phyloP scores from a whole-genome alignment of 1,140 invertebrate genomes.

The Aphelenchoides fujianensis region DNA sequence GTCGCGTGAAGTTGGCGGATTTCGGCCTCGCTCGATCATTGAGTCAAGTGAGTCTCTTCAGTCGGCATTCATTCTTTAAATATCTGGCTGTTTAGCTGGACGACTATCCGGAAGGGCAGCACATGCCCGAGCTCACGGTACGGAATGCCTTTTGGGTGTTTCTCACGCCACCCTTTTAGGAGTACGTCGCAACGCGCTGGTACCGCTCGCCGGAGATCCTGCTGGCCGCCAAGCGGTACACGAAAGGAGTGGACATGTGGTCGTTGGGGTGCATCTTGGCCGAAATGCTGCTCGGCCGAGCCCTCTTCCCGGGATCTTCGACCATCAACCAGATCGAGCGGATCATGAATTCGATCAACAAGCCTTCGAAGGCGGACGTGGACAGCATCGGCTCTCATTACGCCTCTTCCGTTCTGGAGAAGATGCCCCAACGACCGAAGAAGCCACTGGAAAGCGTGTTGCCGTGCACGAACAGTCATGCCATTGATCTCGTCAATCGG shows the following conservation, averaged over 20 bases:
- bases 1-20: constrained; percentile 77
- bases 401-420: constrained; percentile 67
- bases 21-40: constrained; percentile 89
- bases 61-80: too few relatives aligned
- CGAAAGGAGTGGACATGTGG: constrained; percentile 97
- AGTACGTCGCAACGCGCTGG: constrained; percentile 68
- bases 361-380: constrained; percentile 69
- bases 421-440: constrained; percentile 64
- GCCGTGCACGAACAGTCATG: constrained; percentile 68
- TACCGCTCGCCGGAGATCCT: constrained; percentile 73
- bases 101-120: constrained; percentile 68
- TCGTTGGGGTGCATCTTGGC: constrained; percentile 91
- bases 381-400: constrained; percentile 67
- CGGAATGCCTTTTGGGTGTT: constrained; percentile 4
- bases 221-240: constrained; percentile 82
- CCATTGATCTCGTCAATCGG: constrained; percentile 75
- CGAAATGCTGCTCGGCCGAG: constrained; percentile 95
- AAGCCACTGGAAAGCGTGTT: constrained; percentile 71
- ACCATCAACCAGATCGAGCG: constrained; percentile 89
- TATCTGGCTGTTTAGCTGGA: constrained; percentile 64
- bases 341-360: constrained; percentile 77
- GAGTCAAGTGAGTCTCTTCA: constrained; percentile 64
- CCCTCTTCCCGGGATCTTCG: constrained; percentile 86
- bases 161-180: constrained; percentile 30
- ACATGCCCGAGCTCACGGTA: constrained; percentile 60